Evolutionary conservation across 2,797 vertebrate species (phyloP).

Genomic region (Echiichthys vipera): DNA sequence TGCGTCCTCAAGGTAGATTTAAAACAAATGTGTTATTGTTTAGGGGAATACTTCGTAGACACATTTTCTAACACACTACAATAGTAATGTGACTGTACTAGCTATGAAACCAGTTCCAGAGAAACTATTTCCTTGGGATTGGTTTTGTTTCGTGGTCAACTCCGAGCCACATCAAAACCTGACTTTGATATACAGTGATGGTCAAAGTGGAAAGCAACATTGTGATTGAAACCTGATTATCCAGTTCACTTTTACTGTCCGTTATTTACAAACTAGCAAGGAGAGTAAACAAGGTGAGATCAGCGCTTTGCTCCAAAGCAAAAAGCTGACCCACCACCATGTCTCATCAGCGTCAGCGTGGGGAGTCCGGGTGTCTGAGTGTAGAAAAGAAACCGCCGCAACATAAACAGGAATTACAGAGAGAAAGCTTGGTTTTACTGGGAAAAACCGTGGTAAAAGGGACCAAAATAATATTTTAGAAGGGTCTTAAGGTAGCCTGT

Average conservation of each 20-base stretch:
- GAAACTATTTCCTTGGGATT: constrained; percentile 18
- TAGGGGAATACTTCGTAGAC: neutral
- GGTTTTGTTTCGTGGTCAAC: constrained; percentile 31
- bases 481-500: constrained; percentile 59
- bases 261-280: constrained; percentile 51
- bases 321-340: constrained; percentile 44
- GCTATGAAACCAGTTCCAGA: constrained; percentile 7
- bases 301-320: constrained; percentile 43
- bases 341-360: constrained; percentile 54
- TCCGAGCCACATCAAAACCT: constrained; percentile 38
- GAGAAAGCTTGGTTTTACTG: constrained; percentile 57
- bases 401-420: constrained; percentile 72
- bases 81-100: neutral
- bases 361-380: constrained; percentile 57
- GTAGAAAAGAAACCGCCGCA: constrained; percentile 52
- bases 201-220: constrained; percentile 21
- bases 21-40: constrained; percentile 37
- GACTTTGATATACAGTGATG: constrained; percentile 18
- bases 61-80: neutral
- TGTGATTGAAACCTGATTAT: constrained; percentile 38
- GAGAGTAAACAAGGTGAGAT: constrained; percentile 60
- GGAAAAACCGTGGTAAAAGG: constrained; percentile 51
- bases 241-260: constrained; percentile 44
- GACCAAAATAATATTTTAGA: constrained; percentile 69
- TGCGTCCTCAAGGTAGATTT: constrained; percentile 8